Base-by-base conservation (phyloP, 2,888 invertebrate genomes). In the Rotaria sp. region DNA sequence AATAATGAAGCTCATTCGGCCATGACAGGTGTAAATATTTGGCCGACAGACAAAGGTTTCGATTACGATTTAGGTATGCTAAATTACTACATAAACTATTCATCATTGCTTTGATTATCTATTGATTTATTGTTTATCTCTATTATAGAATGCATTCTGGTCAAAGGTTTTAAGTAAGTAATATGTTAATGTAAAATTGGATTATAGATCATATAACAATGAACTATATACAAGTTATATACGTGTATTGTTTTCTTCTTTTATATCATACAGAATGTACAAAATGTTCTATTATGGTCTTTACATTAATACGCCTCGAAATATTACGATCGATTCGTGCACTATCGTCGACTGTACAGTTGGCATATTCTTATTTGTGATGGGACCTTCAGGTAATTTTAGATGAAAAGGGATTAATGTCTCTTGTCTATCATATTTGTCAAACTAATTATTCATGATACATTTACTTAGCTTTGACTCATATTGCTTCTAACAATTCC, bases 261-360 rank as follows among this genome's bases (percentile, higher is more conserved):
- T 50, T 2, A 2, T 50, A 50, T 50, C 18, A 11, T 50, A 11
- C 18, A 67, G 67, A n/a, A 80, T n/a, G 0, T 80, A 80, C 88
- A 89, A 89, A 85, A 88, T 87, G 84, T 88, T 86, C n/a, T 89
- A 90, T 85, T 89, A 87, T 87, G 90, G 90, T 2, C 84, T 90
- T 13, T 91, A 90, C 86, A 84, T 86, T 55, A 87, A 88, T 41
- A 86, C 87, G 0, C 52, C 30, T 5, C 85, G 86, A 13, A 75
- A 57, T 67, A 85, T 88, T 21, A 86, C 88, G 10, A 50, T 89
- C 4, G 88, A 88, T 3, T 87, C 88, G 55, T 87, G 88, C 35
- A 85, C 88, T 7, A 85, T 89, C 5, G 88, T 89, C 11, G 90
- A 90, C 74, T 90, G 89, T 87, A 85, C 85, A 10, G 88, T 90